These are phyloP conservation scores for Ophioderma brevispina DNA, from an alignment of 35 echinoderm and acorn worm genomes.

Conservation along the genomic window DNA sequence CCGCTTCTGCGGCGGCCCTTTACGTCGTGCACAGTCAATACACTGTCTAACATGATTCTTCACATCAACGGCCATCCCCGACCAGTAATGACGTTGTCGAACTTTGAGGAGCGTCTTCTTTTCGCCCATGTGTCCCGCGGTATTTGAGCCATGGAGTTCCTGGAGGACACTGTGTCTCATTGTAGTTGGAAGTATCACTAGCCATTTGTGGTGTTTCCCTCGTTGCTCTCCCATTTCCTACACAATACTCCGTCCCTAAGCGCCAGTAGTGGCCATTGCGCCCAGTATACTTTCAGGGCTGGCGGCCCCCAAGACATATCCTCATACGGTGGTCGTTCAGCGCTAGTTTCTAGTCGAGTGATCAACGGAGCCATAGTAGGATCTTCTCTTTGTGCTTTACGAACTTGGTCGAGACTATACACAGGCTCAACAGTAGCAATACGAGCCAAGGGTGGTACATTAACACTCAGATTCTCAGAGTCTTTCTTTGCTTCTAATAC, in stretches of 20 bases:
- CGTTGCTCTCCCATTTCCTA: slow-evolving; percentile 33
- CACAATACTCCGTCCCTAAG: slow-evolving; percentile 25
- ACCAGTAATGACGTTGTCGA: slow-evolving; percentile 24
- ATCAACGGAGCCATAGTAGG: too few species aligned
- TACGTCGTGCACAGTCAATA: slow-evolving; percentile 22
- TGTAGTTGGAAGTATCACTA: slow-evolving; percentile 18
- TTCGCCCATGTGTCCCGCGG: slow-evolving; percentile 48
- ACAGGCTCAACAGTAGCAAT: too few species aligned
- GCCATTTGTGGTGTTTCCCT: slow-evolving; percentile 12
- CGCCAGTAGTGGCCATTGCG: slow-evolving; percentile 28
- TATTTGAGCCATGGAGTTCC: slow-evolving; percentile 25
- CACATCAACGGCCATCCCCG: slow-evolving; percentile 31
- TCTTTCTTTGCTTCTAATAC: too few species aligned
- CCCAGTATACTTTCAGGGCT: slow-evolving; percentile 40
- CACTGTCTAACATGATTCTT: slow-evolving; percentile 22
- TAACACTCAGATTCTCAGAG: too few species aligned
- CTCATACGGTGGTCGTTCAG: too few species aligned
- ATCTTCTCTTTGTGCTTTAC: too few species aligned
- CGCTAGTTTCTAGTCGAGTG: too few species aligned
- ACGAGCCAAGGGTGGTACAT: too few species aligned
- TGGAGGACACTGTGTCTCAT: slow-evolving; percentile 2
- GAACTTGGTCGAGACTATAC: too few species aligned
- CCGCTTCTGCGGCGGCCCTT: slow-evolving; percentile 26
- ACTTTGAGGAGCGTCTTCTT: slow-evolving; percentile 34
- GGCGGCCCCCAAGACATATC: neutral